Evolutionary conservation across 1,140 invertebrate species (phyloP).

Genomic region (Drosophila equinoxialis): DNA sequence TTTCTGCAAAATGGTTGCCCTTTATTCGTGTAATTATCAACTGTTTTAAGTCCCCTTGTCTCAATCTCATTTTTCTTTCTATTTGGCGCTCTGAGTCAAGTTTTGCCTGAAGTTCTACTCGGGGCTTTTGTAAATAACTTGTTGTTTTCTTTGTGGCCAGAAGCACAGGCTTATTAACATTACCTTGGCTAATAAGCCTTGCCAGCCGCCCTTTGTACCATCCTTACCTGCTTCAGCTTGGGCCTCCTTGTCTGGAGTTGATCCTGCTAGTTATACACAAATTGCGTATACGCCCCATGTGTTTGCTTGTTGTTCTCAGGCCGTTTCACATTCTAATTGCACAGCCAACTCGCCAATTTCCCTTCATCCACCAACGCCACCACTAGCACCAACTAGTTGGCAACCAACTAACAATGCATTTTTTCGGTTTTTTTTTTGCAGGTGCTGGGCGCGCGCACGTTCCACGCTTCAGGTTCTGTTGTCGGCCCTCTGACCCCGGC

Average conservation of each 20-base stretch:
- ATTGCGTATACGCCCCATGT: slow-evolving; percentile 60
- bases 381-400: slow-evolving; percentile 2
- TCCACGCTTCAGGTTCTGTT: slow-evolving; percentile 21
- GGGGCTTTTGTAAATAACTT: slow-evolving; percentile 5
- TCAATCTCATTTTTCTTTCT: neutral
- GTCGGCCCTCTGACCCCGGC: slow-evolving; percentile 41
- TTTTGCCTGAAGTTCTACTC: neutral
- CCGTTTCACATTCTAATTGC: slow-evolving; percentile 54
- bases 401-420: slow-evolving; percentile 44
- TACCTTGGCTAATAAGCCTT: slow-evolving; percentile 5
- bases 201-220: neutral
- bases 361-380: too few species aligned
- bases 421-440: slow-evolving; percentile 13
- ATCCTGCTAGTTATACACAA: slow-evolving; percentile 15
- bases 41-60: neutral
- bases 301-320: slow-evolving; percentile 17
- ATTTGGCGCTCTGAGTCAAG: neutral
- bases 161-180: slow-evolving; percentile 9
- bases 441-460: slow-evolving; percentile 14
- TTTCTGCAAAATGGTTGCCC: neutral
- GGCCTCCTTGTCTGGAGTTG: neutral
- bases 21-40: neutral
- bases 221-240: too few species aligned
- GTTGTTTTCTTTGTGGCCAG: slow-evolving; percentile 5
- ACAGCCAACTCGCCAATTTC: slow-evolving; percentile 21